phyloP scores from a whole-genome alignment of 2,113 vertebrate genomes.

The Herpetotheres cachinnans region DNA sequence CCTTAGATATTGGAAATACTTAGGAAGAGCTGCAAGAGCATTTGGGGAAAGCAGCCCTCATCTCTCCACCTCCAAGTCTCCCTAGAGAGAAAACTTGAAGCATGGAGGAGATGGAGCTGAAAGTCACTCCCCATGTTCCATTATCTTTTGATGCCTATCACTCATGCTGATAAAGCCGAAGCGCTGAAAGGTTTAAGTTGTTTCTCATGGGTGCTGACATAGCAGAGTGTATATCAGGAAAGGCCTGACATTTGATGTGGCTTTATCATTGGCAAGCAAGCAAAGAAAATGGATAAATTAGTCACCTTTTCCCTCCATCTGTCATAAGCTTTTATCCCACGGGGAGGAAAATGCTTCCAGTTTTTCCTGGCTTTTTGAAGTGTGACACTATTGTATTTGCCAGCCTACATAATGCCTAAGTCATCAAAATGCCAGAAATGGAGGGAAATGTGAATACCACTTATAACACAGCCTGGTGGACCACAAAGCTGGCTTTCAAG shows the following conservation, averaged over 20 bases:
- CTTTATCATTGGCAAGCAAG: slow-evolving; percentile 22
- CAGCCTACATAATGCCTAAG: neutral
- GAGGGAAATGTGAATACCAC: neutral
- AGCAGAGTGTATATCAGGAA: neutral
- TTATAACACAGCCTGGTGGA: neutral
- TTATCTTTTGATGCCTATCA: slow-evolving; percentile 6
- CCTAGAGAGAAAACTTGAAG: neutral
- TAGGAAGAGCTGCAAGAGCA: neutral
- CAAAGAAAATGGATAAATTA: slow-evolving; percentile 25
- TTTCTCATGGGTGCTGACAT: neutral
- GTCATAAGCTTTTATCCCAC: neutral
- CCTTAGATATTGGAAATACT: neutral
- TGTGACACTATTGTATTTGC: neutral
- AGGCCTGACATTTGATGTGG: neutral
- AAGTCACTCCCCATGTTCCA: neutral
- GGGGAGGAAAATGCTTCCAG: slow-evolving; percentile 1
- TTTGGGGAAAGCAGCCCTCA: neutral
- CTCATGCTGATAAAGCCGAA: neutral
- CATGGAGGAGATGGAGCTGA: neutral
- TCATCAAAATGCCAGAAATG: neutral
- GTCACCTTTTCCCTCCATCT: slow-evolving; percentile 28
- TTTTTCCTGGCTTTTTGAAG: slow-evolving; percentile 39
- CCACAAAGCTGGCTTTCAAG: neutral
- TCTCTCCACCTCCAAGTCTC: neutral
- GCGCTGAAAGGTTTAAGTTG: neutral